Evolutionary conservation across 2,888 invertebrate species (phyloP), one percentile per base, ranked within the genome.

Genomic region (Poecilobothrus nobilitatus): DNA sequence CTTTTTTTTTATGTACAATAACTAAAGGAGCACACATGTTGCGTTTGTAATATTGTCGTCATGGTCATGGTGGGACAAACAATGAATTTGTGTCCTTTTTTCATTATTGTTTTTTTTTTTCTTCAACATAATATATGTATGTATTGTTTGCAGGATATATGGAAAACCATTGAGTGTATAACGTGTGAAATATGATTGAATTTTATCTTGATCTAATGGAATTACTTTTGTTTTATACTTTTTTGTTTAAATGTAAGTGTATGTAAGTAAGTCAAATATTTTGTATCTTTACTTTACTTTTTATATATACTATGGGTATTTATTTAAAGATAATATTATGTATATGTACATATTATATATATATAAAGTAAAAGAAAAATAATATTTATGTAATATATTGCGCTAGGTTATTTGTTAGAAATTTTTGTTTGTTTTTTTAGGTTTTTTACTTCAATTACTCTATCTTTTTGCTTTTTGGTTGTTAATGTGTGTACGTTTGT

Each of bases 121-220:
- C 12, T 44, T 44, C 12, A 44, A 44, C 12, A 44, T 44, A n/a
- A n/a, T n/a, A n/a, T n/a, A 44, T 12, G 44, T 9, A n/a, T n/a
- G n/a, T 27, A 27, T 27, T 27, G 37, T 37, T 37, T 37, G 37
- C 5, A 27, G 37, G 37, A 37, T 37, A 12, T 7, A 37, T 10
- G 12, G 37, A 37, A 37, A 2, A 53, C 53, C 18, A 18, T 53
- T 2, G 53, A 53, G 6, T 18, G 15, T 18, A 53, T 53, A 53
- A 53, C 53, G 53, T 53, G 53, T 53, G 18, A 53, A 53, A 53
- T 53, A 53, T 53, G 53, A 18, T 53, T 53, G 53, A 53, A 53
- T 53, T 53, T 53, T 53, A 53, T 53, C 15, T 53, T 9, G 2
- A 53, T 53, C 9, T 53, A 53, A 53, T 53, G 18, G 53, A 53